Base-by-base conservation (phyloP, 2,888 invertebrate genomes). In the Himalopsyche anomala region DNA sequence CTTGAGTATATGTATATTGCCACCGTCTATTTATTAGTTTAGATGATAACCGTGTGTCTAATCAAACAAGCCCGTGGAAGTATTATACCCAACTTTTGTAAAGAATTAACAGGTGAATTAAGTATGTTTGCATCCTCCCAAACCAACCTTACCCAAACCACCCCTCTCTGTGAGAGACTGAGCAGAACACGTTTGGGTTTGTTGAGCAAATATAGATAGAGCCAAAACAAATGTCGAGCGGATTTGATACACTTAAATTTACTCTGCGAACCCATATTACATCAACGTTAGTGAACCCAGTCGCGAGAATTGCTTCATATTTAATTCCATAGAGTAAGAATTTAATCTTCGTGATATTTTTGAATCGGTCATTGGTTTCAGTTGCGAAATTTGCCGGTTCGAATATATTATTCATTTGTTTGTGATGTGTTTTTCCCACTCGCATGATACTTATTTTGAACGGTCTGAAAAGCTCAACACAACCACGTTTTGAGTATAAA, bases 171-270 rank as follows among this genome's bases (percentile, higher is more conserved):
- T 45, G 83, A 85, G 85, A 83, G 83, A 80, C 80, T 83, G 85
- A 83, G 80, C 74, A 74, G 74, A 74, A 74, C 74, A 74, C 74
- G 74, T 74, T 74, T 74, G 85, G 85, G 85, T 83, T 85, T 85
- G 80, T 80, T 85, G 83, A 83, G 82, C 80, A 85, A 85, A 85
- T 85, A 85, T 83, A 83, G 83, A 85, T 55, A 85, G 85, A 55
- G 55, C 83, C 79, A 85, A 83, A 83, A 83, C 83, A 85, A 85
- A 85, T 85, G 85, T 85, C 83, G 83, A 74, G 74, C 38, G 74
- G 38, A 74, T 74, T 74, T 74, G 74, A 74, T 74, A 74, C 74
- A 74, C 74, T 74, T 74, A 74, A 74, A 74, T 74, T 74, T 74
- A 74, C 74, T 36, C 74, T 36, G 74, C 38, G 74, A 36, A 36